A percentile compares a stretch with the other conserved stretches of the same genome.
phyloP scores from a whole-genome alignment of 2,113 vertebrate genomes.

The Atherinomorus stipes region DNA sequence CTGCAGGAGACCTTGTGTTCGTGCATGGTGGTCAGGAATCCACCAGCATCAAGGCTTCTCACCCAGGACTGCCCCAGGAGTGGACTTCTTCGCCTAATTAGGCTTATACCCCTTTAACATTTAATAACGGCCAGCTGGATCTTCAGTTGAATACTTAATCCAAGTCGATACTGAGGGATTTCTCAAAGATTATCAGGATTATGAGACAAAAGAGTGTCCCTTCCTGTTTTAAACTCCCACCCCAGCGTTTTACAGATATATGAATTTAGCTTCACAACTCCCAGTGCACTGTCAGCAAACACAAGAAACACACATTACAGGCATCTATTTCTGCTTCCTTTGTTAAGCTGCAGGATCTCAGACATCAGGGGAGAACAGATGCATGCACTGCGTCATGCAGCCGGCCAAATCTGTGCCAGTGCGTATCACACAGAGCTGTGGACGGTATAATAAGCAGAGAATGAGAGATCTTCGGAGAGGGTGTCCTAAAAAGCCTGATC shows the following conservation, averaged over 20 bases:
- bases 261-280: slow-evolving; percentile 15
- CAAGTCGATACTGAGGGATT: slow-evolving; percentile 75
- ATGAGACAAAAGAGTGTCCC: slow-evolving; percentile 73
- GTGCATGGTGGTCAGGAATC: slow-evolving; percentile 68
- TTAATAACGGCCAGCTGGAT: slow-evolving; percentile 80
- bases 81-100: slow-evolving; percentile 79
- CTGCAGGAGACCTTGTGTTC: slow-evolving; percentile 28
- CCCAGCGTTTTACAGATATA: slow-evolving; percentile 46
- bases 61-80: slow-evolving; percentile 73
- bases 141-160: slow-evolving; percentile 78
- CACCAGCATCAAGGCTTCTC: slow-evolving; percentile 66
- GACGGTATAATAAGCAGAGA: slow-evolving; percentile 65
- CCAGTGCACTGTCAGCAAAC: not conserved
- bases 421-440: slow-evolving; percentile 38
- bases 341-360: slow-evolving; percentile 26
- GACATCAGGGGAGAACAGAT: slow-evolving; percentile 40
- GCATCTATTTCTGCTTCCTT: slow-evolving; percentile 22
- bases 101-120: slow-evolving; percentile 80
- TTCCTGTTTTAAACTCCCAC: slow-evolving; percentile 39
- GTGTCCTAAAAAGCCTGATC: slow-evolving; percentile 63
- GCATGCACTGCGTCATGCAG: slow-evolving; percentile 37
- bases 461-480: slow-evolving; percentile 64
- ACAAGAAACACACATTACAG: not conserved
- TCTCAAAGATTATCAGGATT: slow-evolving; percentile 81
- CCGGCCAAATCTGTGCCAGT: slow-evolving; percentile 52